phyloP scores from a whole-genome alignment of 2,797 vertebrate genomes.

The Sardinella longiceps region DNA sequence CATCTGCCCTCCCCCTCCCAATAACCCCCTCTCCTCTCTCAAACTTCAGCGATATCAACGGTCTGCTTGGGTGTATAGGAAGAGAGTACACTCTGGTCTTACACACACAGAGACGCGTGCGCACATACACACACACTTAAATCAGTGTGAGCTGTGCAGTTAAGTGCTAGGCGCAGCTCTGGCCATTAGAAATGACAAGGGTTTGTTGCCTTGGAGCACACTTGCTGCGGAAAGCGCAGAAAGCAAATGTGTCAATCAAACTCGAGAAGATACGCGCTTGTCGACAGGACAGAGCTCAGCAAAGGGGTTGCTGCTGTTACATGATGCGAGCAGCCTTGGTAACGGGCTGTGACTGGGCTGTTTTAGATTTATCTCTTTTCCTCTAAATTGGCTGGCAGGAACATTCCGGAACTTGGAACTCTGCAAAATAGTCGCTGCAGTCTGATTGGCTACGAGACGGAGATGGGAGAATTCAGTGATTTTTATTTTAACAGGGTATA shows the following conservation, averaged over 20 bases:
- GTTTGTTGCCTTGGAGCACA: background rate
- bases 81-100: constrained; percentile 6
- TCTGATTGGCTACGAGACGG: background rate
- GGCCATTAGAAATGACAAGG: background rate
- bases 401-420: background rate
- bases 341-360: background rate
- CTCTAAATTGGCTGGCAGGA: background rate
- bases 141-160: background rate
- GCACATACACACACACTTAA: background rate
- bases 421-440: background rate
- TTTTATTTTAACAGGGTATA: background rate
- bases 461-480: constrained; percentile 19
- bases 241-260: constrained; percentile 1
- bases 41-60: constrained; percentile 18
- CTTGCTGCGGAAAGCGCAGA: background rate
- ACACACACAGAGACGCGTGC: too few species aligned
- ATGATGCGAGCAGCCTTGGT: constrained; percentile 12
- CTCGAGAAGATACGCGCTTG: background rate
- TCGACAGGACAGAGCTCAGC: background rate
- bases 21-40: background rate
- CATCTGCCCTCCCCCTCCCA: constrained; percentile 5
- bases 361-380: background rate
- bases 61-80: background rate
- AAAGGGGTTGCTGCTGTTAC: background rate
- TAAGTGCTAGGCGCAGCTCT: constrained; percentile 19